These are phyloP conservation scores for Mellilla xanthometata DNA, from an alignment of 2,888 invertebrate genomes.

Conservation along the genomic window DNA sequence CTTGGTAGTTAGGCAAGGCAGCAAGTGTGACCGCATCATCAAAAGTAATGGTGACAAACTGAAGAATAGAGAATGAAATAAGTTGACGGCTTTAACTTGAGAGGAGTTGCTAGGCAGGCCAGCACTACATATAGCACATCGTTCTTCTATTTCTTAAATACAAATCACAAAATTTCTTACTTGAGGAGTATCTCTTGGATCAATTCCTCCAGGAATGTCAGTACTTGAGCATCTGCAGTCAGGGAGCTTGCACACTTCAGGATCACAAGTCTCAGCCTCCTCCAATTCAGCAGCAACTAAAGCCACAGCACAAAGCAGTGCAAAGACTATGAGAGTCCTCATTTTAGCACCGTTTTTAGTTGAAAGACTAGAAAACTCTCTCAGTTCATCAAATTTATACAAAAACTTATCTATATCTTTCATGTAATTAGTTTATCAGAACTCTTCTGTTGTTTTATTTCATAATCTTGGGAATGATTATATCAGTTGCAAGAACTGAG, in stretches of 20 bases:
- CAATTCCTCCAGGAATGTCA: constrained; percentile 70
- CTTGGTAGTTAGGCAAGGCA: constrained; percentile 80
- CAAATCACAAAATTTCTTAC: constrained; percentile 42
- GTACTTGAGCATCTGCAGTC: constrained; percentile 78
- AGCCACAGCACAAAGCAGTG: constrained; percentile 11
- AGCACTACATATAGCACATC: no score
- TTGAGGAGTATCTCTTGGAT: constrained; percentile 73
- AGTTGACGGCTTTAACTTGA: no score
- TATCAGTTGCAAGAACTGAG: no score
- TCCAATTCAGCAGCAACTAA: constrained; percentile 30
- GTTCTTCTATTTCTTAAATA: no score
- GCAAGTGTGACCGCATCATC: constrained; percentile 84
- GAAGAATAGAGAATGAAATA: constrained; percentile 33
- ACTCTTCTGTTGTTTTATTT: no score
- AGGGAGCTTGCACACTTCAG: constrained; percentile 71
- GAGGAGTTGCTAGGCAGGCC: no score
- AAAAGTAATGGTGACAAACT: constrained; percentile 87
- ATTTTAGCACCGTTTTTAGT: not conserved
- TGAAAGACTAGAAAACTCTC: not conserved
- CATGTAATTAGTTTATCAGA: no score
- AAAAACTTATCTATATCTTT: not conserved
- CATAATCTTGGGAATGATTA: no score
- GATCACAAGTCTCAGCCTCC: constrained; percentile 56
- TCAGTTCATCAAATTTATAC: not conserved
- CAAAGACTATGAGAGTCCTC: constrained; percentile 7